Evolutionary conservation across 2,797 vertebrate genomes (phyloP), one percentile per base, ranked within the genome.

Genomic region (Falco berigora): DNA sequence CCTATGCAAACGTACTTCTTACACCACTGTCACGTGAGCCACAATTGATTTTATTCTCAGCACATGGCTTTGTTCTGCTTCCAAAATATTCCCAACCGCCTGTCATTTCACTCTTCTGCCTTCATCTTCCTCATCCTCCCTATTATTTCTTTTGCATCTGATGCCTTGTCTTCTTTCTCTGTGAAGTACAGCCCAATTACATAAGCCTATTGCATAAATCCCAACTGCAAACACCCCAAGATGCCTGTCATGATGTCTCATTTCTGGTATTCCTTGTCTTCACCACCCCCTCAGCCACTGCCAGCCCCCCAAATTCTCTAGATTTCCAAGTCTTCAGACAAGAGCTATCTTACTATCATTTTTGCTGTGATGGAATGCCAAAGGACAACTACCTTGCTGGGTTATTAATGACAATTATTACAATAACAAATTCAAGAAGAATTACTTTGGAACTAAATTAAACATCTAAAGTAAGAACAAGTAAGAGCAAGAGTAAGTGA

Each of bases 391-490:
- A 92, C 30, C 18, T 82, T 88, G 30, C 42, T 4, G 9, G 42
- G 34, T 94, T 93, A 93, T 94, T 84, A 95, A 88, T 12, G 6
- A 36, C 55, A 93, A 95, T 91, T 92, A 91, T 42, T 90, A 49
- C 49, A 82, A 75, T 84, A 71, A 84, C 50, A 90, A 93, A 74
- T 68, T 74, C 78, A 90, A 16, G 16, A 58, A 84, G 16, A 72
- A 94, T 49, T 90, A 69, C 81, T 94, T 92, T 87, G 34, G 36
- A 88, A 89, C 81, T 83, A 78, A 91, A 86, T 94, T 80, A 94
- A 91, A 72, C 66, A 80, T 44, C 81, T 93, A 34, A 93, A 94
- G 71, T 91, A 88, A 93, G 40, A 42, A 12, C 40, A 42, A 42
- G 40, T 40, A 40, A 38, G 58, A 81, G 38, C 32, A 89, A 92